phyloP scores from a whole-genome alignment of 2,888 invertebrate genomes.

The Oscheius sp. region DNA sequence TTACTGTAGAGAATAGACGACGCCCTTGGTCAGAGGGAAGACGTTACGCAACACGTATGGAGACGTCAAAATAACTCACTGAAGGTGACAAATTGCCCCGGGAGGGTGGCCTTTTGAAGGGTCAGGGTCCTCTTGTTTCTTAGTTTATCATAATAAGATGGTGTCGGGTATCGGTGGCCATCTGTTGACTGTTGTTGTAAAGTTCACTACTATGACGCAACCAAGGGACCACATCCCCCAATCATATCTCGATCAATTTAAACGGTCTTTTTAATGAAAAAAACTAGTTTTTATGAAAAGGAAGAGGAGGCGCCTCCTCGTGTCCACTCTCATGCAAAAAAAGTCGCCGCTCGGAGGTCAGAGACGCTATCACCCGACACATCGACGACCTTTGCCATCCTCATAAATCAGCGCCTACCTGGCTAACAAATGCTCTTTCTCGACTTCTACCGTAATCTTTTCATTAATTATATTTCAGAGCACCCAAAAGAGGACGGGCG shows the following conservation, averaged over 20 bases:
- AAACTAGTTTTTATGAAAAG: not conserved
- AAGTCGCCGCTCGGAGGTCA: conserved; percentile 33
- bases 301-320: not conserved
- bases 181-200: not conserved
- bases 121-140: conserved; percentile 39
- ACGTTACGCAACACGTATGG: conserved; percentile 33
- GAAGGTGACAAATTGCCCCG: conserved; percentile 14
- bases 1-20: conserved; percentile 29
- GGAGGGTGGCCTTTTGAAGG: conserved; percentile 12
- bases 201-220: too few relatives aligned
- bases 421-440: conserved; percentile 34
- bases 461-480: conserved; percentile 60
- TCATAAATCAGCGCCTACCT: conserved; percentile 37
- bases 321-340: conserved; percentile 12
- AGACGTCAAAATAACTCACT: conserved; percentile 31
- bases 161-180: not conserved
- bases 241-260: not conserved
- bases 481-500: conserved; percentile 81
- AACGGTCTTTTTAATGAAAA: not conserved
- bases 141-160: too few relatives aligned
- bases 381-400: conserved; percentile 33
- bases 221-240: too few relatives aligned
- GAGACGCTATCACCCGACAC: conserved; percentile 29
- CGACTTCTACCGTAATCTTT: conserved; percentile 16
- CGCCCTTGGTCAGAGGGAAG: conserved; percentile 19